Percentiles rank a stretch among this genome's conserved stretches.
phyloP scores from a whole-genome alignment of 1,140 invertebrate genomes.

The Scaptomyza graminum region DNA sequence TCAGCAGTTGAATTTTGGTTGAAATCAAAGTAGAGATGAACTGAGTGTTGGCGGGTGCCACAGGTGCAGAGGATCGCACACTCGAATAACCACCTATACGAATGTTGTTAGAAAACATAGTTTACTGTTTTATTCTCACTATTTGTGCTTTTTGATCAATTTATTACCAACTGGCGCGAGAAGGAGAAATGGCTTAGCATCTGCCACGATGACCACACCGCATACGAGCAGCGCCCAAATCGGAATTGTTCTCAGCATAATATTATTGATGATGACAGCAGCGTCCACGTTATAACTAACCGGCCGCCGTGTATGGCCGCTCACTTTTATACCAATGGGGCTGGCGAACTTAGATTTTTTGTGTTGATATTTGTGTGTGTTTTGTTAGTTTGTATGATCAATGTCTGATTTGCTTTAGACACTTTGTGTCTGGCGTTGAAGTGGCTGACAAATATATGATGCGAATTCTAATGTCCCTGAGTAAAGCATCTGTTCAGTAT shows the following conservation, averaged over 20 bases:
- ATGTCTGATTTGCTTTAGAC: constrained; percentile 45
- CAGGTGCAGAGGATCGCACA: constrained; percentile 24
- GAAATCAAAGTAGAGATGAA: constrained; percentile 56
- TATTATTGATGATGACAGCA: constrained; percentile 14
- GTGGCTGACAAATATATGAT: constrained; percentile 58
- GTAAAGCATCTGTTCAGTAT: constrained; percentile 5
- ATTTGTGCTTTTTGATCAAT: constrained; percentile 1
- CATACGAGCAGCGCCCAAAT: constrained; percentile 50
- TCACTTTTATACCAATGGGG: constrained; percentile 61
- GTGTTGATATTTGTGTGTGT: constrained; percentile 12
- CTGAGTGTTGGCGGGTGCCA: constrained; percentile 47
- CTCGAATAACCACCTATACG: constrained; percentile 44
- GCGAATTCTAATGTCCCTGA: constrained; percentile 13
- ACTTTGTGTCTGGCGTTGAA: constrained; percentile 32
- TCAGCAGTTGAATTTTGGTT: constrained; percentile 49
- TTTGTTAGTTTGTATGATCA: constrained; percentile 56
- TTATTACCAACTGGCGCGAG: constrained; percentile 56
- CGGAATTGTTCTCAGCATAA: constrained; percentile 55
- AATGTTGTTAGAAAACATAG: background rate
- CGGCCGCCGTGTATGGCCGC: constrained; percentile 37
- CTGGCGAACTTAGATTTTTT: constrained; percentile 25
- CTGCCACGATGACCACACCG: constrained; percentile 32
- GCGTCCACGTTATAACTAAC: constrained; percentile 49
- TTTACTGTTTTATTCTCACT: background rate
- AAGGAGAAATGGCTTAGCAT: constrained; percentile 57